Base-by-base conservation (phyloP, 1,140 invertebrate species). In the Calliopsis andreniformis region DNA sequence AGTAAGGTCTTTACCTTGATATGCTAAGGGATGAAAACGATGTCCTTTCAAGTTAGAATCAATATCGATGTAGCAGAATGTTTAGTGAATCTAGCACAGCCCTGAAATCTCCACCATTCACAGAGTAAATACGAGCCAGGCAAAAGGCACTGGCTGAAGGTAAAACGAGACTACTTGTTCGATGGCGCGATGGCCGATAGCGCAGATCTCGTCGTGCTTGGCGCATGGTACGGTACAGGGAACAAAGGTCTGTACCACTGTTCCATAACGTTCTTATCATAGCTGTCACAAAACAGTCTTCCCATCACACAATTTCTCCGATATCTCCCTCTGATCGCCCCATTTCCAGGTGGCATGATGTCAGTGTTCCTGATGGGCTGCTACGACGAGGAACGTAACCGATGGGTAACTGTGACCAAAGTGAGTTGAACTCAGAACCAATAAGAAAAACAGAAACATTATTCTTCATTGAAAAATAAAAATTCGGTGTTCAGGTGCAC, bases 321-420 rank as follows among this genome's bases (percentile, higher is more conserved):
- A 2, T 45, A 56, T 12, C 25, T 23, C 3, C 2, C n/a, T 30
- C 6, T 28, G 2, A 28, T 20, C 0, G 1, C 0, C 23, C 30
- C 53, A 18, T 32, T 82, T 80, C 67, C 63, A 95, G 94, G 97
- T 76, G 97, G 97, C 3, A 96, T 98, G 91, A 96, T 98, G 94
- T 98, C 97, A 18, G 94, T 98, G 49, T 98, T 98, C 88, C 92
- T 99, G 16, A 98, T 98, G 97, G 97, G 98, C 0, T 97, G 96
- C 85, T 95, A 95, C 75, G 95, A 98, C 89, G 92, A 92, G 30
- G 87, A 87, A 0, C 93, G 89, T n/a, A 92, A 95, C 49, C 91
- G 93, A 35, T 98, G 96, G 95, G 94, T 96, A 63, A 98, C 97
- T 0, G 97, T 98, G 0, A 98, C 96, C 0, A 97, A 97, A 93